These are phyloP conservation scores for Malthinus seriepunctatus DNA, from an alignment of 2,888 invertebrate genomes.

Conservation along the genomic window DNA sequence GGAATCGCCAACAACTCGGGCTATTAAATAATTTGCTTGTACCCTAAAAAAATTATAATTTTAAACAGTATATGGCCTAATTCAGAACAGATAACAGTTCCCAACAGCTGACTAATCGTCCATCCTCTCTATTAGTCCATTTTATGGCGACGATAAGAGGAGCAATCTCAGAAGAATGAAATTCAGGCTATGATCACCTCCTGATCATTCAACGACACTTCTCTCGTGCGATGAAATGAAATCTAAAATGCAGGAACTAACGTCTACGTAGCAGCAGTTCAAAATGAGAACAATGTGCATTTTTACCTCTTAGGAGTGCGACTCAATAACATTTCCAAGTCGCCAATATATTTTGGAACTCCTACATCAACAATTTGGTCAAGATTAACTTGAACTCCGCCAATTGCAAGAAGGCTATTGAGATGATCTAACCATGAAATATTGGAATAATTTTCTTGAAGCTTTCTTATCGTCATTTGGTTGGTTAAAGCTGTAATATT, in stretches of 20 bases:
- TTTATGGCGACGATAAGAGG: no score
- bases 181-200: no score
- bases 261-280: no score
- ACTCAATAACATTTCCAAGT: slow-evolving; percentile 65
- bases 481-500: slow-evolving; percentile 90
- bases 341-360: slow-evolving; percentile 78
- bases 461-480: slow-evolving; percentile 78
- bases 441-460: slow-evolving; percentile 74
- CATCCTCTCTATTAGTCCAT: no score
- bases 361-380: slow-evolving; percentile 82
- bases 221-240: no score
- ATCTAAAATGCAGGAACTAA: no score
- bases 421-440: slow-evolving; percentile 85
- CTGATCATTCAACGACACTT: no score
- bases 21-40: slow-evolving; percentile 59
- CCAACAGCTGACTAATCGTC: no score
- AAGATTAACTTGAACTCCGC: slow-evolving; percentile 62
- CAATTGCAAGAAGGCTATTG: slow-evolving; percentile 70
- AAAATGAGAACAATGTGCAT: no score
- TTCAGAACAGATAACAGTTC: no score
- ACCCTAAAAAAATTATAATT: slow-evolving; percentile 39
- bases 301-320: slow-evolving; percentile 58
- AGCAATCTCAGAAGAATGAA: no score
- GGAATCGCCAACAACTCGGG: slow-evolving; percentile 53
- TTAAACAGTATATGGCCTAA: no score